Base-by-base conservation (phyloP, 64 coral and sea anemone species). In the Porites lutea region DNA sequence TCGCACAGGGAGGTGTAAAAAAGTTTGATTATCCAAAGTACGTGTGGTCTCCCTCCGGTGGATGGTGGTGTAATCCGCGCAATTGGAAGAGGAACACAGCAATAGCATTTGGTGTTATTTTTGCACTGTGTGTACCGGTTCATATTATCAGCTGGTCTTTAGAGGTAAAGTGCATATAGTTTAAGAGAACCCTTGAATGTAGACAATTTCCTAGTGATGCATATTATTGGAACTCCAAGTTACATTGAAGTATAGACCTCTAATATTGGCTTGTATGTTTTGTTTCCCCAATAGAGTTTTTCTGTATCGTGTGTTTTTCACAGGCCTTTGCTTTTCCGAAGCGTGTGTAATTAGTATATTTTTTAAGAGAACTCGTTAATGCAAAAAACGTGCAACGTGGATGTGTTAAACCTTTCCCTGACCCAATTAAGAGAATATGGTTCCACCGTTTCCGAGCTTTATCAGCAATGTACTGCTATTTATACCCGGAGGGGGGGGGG, bases 11-110 rank as follows among this genome's bases (percentile, higher is more conserved):
- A 50, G 97, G 94, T 23, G 97, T 73, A 60, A 99, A 99, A 58
- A 93, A 95, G 78, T 99, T 99, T 79, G 94, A 92, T 37, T 99
- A 99, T 90, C 97, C 97, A 3, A 99, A 94, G 75, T 99, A 96
- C 88, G 97, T 99, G 43, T 99, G 97, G 97, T 99, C 97, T 49
- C 97, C 97, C 0, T 52, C 94, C 11, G 97, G 97, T 18, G 97
- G 97, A 55, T 99, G 97, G 97, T 99, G 97, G 97, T 99, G 97
- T 76, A 96, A 99, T 73, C 97, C 97, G 10, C 68, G 94, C 13
- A 99, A 99, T 79, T 99, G 97, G 97, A 99, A 77, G 53, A 90
- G 97, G 72, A 99, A 99, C 51, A 99, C 97, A 18, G 94, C 86
- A 45, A 91, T 99, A 78, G 94, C 87, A 16, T 95, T 95, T 82